Base-by-base conservation (phyloP, 1,140 invertebrate species). In the Cotesia vestalis region DNA sequence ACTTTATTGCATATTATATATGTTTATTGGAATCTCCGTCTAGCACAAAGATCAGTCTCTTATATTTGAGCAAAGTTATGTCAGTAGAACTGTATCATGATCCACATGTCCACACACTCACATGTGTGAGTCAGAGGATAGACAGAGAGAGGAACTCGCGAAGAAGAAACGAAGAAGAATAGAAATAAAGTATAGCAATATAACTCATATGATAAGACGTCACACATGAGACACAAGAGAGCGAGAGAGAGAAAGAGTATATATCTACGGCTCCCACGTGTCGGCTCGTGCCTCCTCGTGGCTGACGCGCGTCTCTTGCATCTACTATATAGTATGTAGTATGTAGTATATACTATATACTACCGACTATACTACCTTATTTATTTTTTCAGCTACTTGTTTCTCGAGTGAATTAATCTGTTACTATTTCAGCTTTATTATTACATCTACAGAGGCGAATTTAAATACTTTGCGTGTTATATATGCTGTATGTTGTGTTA, bases 211-310 rank as follows among this genome's bases (percentile, higher is more conserved):
- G 76, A 76, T 75, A 76, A 78, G 77, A 79, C 76, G 38, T 75
- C 53, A 70, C 68, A 71, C 77, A 62, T 8, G 80, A 34, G 9
- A 35, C 11, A 38, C 27, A 9, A n/a, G 38, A 20, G 61, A 46
- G 46, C n/a, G 14, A 20, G 61, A 14, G n/a, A 64, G 61, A 72
- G 57, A 46, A 62, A 62, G 62, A 46, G 66, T 38, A 55, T 60
- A 73, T 72, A 38, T 66, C 61, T 73, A 66, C 3, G 67, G 36
- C 75, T 74, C 81, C 81, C 83, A 85, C 83, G 84, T 84, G 83
- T 83, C 83, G 83, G 81, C 81, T 83, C 82, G 74, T 75, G 71
- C 68, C 73, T 74, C 73, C 75, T 71, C 76, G 75, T 76, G 75
- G 74, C 74, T 63, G 74, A 73, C 74, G 74, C 69, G 68, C 74